Conservation (phyloP, 2,888 invertebrate genomes). For the Acleris laterana region DNA sequence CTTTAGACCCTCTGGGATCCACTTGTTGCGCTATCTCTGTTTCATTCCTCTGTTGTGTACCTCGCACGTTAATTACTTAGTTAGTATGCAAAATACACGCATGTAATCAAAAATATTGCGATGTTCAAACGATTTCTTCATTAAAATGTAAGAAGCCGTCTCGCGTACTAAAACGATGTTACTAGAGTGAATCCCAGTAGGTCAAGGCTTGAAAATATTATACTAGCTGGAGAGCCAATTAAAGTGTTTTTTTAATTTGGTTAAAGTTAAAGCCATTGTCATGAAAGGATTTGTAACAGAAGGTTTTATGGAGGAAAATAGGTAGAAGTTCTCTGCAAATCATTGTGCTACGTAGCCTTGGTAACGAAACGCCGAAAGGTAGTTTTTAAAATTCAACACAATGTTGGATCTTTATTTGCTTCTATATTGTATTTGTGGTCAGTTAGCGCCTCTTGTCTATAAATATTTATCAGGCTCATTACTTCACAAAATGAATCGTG, state of each 20-base stretch:
- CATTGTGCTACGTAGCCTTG: too few relatives aligned
- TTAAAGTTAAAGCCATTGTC: slow-evolving; percentile 11
- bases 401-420: too few relatives aligned
- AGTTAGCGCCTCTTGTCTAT: too few relatives aligned
- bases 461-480: too few relatives aligned
- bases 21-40: slow-evolving; percentile 61
- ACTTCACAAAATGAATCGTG: too few relatives aligned
- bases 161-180: slow-evolving; percentile 9
- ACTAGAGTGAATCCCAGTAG: slow-evolving; percentile 22
- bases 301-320: background rate
- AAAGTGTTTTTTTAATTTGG: slow-evolving; percentile 6
- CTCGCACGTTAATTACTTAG: slow-evolving; percentile 54
- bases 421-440: too few relatives aligned
- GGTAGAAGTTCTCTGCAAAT: background rate
- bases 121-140: slow-evolving; percentile 21
- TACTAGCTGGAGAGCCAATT: slow-evolving; percentile 18
- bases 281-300: slow-evolving; percentile 14
- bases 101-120: slow-evolving; percentile 27
- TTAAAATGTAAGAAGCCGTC: slow-evolving; percentile 8
- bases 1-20: slow-evolving; percentile 65
- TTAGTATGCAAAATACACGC: slow-evolving; percentile 34
- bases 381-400: too few relatives aligned
- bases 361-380: too few relatives aligned
- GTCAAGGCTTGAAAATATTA: slow-evolving; percentile 24
- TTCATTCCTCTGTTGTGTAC: slow-evolving; percentile 56